Percentiles rank a stretch among this genome's conserved stretches.
These are phyloP conservation scores for Gymnobelideus leadbeateri DNA, from an alignment of 2,113 vertebrate species.

Conservation along the genomic window DNA sequence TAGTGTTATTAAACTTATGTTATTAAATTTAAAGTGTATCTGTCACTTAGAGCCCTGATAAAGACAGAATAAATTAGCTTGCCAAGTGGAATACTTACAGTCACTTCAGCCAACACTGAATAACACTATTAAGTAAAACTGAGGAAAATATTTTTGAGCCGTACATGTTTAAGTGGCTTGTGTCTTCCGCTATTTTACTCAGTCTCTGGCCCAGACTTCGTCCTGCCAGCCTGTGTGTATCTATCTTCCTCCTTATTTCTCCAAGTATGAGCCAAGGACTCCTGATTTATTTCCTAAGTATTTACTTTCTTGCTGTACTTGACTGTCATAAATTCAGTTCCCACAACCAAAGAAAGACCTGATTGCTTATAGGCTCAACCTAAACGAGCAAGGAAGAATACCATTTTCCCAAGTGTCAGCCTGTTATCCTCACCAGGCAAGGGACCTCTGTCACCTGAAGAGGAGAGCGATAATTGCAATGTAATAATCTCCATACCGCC, in stretches of 20 bases:
- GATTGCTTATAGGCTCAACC: rapidly evolving
- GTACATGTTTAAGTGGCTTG: neutral
- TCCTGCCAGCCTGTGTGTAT: neutral
- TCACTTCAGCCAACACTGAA: neutral
- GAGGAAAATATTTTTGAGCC: neutral
- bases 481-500: neutral
- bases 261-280: neutral
- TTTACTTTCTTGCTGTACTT: no score
- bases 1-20: slow-evolving; percentile 49
- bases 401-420: neutral
- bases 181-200: neutral
- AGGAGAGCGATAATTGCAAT: neutral
- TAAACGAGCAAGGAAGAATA: rapidly evolving
- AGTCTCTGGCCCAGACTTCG: neutral
- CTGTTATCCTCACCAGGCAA: neutral
- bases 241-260: neutral
- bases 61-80: slow-evolving; percentile 67
- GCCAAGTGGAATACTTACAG: slow-evolving; percentile 12
- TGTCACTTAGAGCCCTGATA: slow-evolving; percentile 47
- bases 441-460: neutral
- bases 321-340: rapidly evolving
- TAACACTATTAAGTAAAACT: neutral
- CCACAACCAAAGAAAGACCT: neutral
- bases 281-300: neutral
- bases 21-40: slow-evolving; percentile 55